Conservation (phyloP, 2,797 vertebrate species). For the Allobates femoralis region DNA sequence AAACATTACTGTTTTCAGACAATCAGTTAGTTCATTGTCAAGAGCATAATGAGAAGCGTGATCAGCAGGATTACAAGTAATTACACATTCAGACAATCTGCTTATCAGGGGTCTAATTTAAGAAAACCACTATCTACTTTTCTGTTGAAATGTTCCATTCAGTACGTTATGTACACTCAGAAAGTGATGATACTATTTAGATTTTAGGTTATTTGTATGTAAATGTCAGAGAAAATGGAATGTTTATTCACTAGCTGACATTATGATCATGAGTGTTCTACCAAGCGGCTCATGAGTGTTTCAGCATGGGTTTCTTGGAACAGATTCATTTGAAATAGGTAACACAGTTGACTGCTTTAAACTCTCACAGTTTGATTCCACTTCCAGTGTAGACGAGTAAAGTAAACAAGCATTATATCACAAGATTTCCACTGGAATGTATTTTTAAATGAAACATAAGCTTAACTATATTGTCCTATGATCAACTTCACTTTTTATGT, state of each 20-base stretch:
- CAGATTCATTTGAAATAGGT: conserved; percentile 56
- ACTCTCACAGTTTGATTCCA: conserved; percentile 56
- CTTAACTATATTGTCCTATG: conserved; percentile 34
- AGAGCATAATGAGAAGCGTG: background rate
- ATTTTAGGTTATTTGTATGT: conserved; percentile 37
- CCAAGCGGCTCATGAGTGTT: conserved; percentile 36
- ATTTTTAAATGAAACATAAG: conserved; percentile 45
- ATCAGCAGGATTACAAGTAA: background rate
- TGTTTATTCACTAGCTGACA: conserved; percentile 57
- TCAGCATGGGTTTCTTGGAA: conserved; percentile 59
- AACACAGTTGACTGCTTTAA: conserved; percentile 49
- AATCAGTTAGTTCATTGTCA: background rate
- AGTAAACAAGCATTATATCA: conserved; percentile 47
- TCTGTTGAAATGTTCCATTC: background rate
- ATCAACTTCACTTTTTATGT: conserved; percentile 40
- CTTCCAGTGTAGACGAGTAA: conserved; percentile 46
- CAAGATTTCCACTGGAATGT: conserved; percentile 54
- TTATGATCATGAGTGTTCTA: conserved; percentile 30
- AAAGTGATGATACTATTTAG: conserved; percentile 3
- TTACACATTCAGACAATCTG: background rate
- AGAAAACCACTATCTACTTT: conserved; percentile 3
- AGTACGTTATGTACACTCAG: background rate
- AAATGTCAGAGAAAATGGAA: conserved; percentile 50
- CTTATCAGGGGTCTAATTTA: background rate
- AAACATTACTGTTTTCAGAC: background rate